Base-by-base conservation (phyloP, 1,140 invertebrate species). In the Tetramorium alpestre region DNA sequence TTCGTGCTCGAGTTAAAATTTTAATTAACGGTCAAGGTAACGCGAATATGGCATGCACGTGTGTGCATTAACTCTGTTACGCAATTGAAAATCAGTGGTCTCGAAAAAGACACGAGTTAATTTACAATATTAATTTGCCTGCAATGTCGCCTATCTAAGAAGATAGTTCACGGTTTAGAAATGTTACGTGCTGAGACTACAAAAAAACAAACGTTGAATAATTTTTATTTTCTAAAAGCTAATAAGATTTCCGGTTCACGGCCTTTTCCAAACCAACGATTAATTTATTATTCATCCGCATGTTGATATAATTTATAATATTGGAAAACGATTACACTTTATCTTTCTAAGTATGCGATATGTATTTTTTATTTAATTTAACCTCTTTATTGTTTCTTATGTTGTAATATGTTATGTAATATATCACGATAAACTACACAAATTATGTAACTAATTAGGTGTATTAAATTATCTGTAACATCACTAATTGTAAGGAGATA, bases 1-100 rank as follows among this genome's bases (percentile, higher is more conserved):
- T 54, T 22, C 38, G 7, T 49, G 44, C 28, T 56, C 77, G 7
- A 6, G 28, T 70, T 69, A 25, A 56, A 69, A 70, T 22, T 69
- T 54, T 51, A 18, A 65, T 18, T 64, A 33, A 67, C n/a, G 13
- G 25, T 67, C 77, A 80, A 69, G 28, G 58, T 28, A 64, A 44
- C 10, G 22, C 8, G 38, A 49, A 41, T 78, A 47, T 64, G 33
- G 25, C 25, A 78, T n/a, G 25, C 25, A 47, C 18, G 56, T 18
- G 11, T 18, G 11, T 28, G 38, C 41, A 47, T 47, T 47, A 25
- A 28, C 1, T 18, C 47, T 28, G 33, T 75, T 58, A 22, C 22
- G 22, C 16, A 44, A 47, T 64, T 62, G 16, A 62, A 33, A 33
- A n/a, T 44, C 38, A n/a, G 11, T 44, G 16, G 1, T 47, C 41